phyloP scores from a whole-genome alignment of 2,888 invertebrate genomes.

The Zaprionus lineosus region DNA sequence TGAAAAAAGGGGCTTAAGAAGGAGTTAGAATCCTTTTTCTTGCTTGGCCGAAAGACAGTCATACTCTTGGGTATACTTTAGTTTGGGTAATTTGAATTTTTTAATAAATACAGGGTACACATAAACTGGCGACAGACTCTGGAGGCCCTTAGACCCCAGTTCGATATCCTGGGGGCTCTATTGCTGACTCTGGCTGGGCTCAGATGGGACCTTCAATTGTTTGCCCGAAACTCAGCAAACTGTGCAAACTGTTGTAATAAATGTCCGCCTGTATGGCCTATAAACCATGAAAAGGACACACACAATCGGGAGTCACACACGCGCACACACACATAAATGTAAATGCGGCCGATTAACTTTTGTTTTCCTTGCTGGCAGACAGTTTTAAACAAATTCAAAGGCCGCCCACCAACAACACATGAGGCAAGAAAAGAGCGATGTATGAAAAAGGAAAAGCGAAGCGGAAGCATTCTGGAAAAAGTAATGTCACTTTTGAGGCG shows the following conservation, averaged over 20 bases:
- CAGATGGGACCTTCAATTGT: constrained; percentile 33
- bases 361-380: constrained; percentile 21
- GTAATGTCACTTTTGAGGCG: constrained; percentile 20
- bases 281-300: constrained; percentile 43
- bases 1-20: too few relatives aligned
- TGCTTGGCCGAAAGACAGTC: too few relatives aligned
- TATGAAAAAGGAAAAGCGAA: too few relatives aligned
- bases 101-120: neutral
- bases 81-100: too few relatives aligned
- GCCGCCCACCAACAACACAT: constrained; percentile 17
- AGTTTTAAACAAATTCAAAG: constrained; percentile 50
- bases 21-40: too few relatives aligned
- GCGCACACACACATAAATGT: constrained; percentile 9
- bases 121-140: constrained; percentile 2
- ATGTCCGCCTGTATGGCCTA: constrained; percentile 37
- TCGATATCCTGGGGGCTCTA: constrained; percentile 19
- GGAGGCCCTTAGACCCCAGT: too few relatives aligned
- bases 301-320: constrained; percentile 9
- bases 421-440: constrained; percentile 10
- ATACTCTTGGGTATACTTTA: too few relatives aligned
- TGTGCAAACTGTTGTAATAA: constrained; percentile 60
- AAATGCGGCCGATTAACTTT: constrained; percentile 39
- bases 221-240: constrained; percentile 55
- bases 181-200: constrained; percentile 2
- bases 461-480: neutral